These are phyloP conservation scores for Xiphorhynchus elegans DNA, from an alignment of 2,113 vertebrate genomes.

Conservation along the genomic window DNA sequence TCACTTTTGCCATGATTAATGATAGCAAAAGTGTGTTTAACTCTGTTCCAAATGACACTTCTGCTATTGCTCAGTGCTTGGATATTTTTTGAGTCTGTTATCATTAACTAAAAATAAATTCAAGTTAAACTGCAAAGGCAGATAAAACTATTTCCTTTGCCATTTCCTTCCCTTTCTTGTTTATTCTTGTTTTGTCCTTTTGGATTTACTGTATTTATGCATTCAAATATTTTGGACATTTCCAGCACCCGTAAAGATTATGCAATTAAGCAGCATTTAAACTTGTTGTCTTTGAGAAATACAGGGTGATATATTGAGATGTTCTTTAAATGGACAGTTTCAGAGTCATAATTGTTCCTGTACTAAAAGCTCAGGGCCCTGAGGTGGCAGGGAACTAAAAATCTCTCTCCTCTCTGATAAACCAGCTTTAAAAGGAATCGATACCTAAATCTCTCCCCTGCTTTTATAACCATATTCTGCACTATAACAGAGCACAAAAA, in stretches of 20 bases:
- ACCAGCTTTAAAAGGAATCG: slow-evolving; percentile 13
- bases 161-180: neutral
- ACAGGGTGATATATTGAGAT: neutral
- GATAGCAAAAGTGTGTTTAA: slow-evolving; percentile 53
- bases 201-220: neutral
- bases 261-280: slow-evolving; percentile 14
- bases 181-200: slow-evolving; percentile 2
- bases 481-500: neutral
- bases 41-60: slow-evolving; percentile 54
- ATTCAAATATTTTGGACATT: neutral
- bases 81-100: slow-evolving; percentile 21
- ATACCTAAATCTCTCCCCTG: neutral
- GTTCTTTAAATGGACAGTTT: neutral
- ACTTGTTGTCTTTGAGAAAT: neutral
- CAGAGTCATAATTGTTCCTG: neutral
- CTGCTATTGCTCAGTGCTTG: slow-evolving; percentile 42
- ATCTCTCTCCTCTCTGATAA: slow-evolving; percentile 19
- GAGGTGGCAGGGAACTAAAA: slow-evolving; percentile 11
- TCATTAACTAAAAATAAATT: slow-evolving; percentile 59
- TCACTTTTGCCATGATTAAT: slow-evolving; percentile 71
- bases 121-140: slow-evolving; percentile 7
- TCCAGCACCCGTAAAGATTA: neutral
- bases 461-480: neutral
- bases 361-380: neutral
- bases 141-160: neutral